Evolutionary conservation across 2,113 vertebrate genomes (phyloP), one percentile per base, ranked within the genome.

Genomic region (Rhagologus leucostigma): DNA sequence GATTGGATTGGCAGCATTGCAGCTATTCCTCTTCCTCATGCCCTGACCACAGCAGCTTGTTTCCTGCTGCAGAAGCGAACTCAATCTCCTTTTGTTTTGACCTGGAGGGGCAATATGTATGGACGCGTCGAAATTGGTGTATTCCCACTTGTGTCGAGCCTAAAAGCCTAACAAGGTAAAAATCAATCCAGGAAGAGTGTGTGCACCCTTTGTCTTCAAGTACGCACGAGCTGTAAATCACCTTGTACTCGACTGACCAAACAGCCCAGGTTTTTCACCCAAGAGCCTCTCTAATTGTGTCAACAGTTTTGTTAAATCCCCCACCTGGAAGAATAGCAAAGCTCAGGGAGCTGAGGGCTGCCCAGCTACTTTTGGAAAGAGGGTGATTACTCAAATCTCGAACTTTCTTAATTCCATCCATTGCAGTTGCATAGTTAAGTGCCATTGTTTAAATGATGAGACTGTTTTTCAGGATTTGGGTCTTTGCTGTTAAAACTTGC

Each of bases 31-130:
- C 94, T 97, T 97, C 56, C 93, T n/a, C 79, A 1, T 81, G 74
- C 88, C 80, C 86, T 24, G 23, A 65, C 83, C 95, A 65, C 85
- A 93, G 71, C 89, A 76, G 81, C 96, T 93, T 94, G 87, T 95
- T 94, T 94, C 82, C 82, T 60, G 74, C 89, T 93, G 4, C 62
- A 73, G 32, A 92, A 95, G 63, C 37, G 80, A 95, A 33, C 92
- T 96, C 87, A 89, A 93, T 97, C 91, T 97, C 77, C 59, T 87
- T 95, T 86, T 95, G 92, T 96, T 97, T 94, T 95, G 94, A 96
- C 95, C 95, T 95, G 84, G 83, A 96, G 96, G 91, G 83, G 71
- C 93, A 86, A 97, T 93, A 81, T 11, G 65, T 81, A 92, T 15
- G 85, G 91, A 76, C 32, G 6, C 33, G 89, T 74, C 74, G 95